Conservation (phyloP, 2,113 vertebrate species). For the Petrocephalus microphthalmus region DNA sequence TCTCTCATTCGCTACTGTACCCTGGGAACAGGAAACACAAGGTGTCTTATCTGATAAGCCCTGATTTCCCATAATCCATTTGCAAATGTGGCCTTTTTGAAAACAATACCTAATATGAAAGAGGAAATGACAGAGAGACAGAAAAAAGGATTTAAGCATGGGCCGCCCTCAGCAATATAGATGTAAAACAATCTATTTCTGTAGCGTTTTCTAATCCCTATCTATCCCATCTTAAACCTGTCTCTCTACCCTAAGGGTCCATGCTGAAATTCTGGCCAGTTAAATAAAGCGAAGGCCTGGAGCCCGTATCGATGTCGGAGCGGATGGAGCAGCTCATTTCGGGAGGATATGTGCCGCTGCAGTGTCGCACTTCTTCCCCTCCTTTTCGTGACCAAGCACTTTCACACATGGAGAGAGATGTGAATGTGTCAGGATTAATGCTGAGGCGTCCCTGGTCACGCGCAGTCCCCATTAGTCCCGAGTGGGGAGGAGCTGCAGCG, state of each 20-base stretch:
- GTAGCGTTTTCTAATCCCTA: background rate
- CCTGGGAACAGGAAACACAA: background rate
- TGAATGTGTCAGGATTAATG: background rate
- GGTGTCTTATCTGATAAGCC: background rate
- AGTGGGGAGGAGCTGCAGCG: background rate
- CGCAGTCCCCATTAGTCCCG: background rate
- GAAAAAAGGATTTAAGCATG: background rate
- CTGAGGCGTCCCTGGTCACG: background rate
- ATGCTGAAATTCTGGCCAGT: background rate
- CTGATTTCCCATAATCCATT: background rate
- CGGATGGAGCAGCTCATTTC: background rate
- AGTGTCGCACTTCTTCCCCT: background rate
- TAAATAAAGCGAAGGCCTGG: background rate
- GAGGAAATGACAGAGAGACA: background rate
- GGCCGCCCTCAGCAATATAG: background rate
- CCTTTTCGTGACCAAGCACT: background rate
- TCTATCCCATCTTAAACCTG: background rate
- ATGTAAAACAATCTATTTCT: background rate
- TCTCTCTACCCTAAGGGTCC: background rate
- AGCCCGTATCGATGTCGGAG: background rate
- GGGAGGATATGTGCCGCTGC: background rate
- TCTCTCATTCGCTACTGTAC: background rate
- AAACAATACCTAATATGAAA: background rate
- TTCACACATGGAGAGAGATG: background rate
- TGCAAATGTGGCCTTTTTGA: background rate